Conservation (phyloP, 2,113 vertebrate species). For the Ahaetulla prasina region DNA sequence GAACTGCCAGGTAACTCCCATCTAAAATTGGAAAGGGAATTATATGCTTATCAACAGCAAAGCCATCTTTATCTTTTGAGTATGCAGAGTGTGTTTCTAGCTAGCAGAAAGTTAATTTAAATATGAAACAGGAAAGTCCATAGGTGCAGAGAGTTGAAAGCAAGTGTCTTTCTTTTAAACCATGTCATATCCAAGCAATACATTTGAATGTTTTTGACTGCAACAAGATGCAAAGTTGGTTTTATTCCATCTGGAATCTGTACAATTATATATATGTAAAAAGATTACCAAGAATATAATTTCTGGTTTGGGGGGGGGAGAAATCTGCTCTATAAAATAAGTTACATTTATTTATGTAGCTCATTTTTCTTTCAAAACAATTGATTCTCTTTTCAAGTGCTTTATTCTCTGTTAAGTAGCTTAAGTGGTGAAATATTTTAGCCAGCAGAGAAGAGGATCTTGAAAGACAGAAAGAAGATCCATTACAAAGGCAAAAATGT, state of each 20-base stretch:
- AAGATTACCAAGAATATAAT: not conserved
- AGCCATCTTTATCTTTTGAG: not conserved
- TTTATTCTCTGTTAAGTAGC: not conserved
- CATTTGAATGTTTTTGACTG: not conserved
- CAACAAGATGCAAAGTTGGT: not conserved
- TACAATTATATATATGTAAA: not conserved
- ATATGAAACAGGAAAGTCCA: not conserved
- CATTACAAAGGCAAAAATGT: not conserved
- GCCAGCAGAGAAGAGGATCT: not conserved
- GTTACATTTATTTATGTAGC: not conserved
- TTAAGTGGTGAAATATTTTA: not conserved
- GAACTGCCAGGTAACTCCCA: not conserved
- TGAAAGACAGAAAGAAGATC: not conserved
- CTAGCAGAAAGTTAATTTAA: not conserved
- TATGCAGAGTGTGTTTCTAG: not conserved
- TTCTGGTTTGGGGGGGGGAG: not conserved
- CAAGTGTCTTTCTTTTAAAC: not conserved
- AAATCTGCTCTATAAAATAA: not conserved
- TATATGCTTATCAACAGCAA: not conserved
- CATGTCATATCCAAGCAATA: not conserved
- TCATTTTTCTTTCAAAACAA: not conserved
- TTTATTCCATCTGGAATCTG: not conserved
- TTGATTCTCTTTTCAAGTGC: too few relatives aligned
- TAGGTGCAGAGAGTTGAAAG: not conserved
- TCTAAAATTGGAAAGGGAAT: not conserved